Evolutionary conservation across 2,113 vertebrate species (phyloP).

Genomic region (Poecilia latipinna): DNA sequence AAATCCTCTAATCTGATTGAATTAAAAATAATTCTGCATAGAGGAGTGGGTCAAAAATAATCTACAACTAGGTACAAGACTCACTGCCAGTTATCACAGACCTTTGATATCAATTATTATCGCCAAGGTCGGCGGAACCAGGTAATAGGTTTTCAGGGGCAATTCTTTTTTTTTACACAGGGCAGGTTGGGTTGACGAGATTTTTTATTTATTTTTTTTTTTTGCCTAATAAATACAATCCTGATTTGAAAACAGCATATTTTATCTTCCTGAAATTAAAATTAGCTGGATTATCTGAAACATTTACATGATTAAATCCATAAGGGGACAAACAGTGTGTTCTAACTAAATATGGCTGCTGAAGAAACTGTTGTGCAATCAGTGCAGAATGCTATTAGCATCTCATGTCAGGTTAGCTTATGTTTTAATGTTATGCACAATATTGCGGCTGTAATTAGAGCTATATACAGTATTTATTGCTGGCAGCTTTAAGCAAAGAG

Average conservation of each 20-base stretch:
- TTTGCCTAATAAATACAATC: no score
- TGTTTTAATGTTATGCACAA: neutral
- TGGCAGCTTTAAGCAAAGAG: slow-evolving; percentile 40
- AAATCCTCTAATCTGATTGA: neutral
- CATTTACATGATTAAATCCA: neutral
- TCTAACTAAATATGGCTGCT: neutral
- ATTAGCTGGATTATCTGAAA: neutral
- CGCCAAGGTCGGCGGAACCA: neutral
- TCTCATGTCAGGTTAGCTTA: neutral
- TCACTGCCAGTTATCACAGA: neutral
- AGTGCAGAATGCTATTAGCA: neutral
- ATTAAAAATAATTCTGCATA: neutral
- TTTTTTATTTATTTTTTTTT: neutral
- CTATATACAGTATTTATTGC: slow-evolving; percentile 54
- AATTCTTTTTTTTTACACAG: neutral
- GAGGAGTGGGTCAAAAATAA: neutral
- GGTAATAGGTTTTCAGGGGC: neutral
- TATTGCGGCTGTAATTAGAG: slow-evolving; percentile 26
- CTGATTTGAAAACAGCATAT: no score
- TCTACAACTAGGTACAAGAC: neutral
- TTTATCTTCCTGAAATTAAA: no score
- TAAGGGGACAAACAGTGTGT: neutral
- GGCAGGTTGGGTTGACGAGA: neutral
- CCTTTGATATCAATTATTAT: neutral
- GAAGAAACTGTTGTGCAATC: neutral